Percentiles rank a stretch among this genome's conserved stretches.
These are phyloP conservation scores for Montifringilla adamsi DNA, from an alignment of 2,113 vertebrate genomes.

Conservation along the genomic window DNA sequence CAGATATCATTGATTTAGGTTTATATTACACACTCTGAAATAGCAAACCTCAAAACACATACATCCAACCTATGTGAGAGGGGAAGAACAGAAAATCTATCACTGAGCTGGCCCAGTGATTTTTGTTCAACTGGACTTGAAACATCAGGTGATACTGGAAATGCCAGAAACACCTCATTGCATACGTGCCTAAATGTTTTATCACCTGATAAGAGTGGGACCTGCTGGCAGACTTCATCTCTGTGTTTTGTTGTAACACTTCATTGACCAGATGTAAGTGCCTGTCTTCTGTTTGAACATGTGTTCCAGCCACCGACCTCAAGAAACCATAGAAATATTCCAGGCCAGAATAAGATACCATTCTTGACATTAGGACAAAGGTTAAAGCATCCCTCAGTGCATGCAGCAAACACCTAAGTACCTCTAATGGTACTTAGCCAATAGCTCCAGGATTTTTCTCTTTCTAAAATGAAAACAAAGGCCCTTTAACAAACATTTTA, in stretches of 20 bases:
- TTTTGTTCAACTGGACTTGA: neutral
- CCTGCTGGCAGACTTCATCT: neutral
- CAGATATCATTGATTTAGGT: neutral
- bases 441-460: neutral
- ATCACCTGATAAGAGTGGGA: neutral
- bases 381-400: neutral
- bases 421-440: neutral
- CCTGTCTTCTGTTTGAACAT: neutral
- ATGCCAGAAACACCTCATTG: neutral
- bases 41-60: neutral
- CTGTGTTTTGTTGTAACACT: neutral
- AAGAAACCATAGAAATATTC: neutral
- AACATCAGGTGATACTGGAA: neutral
- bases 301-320: neutral
- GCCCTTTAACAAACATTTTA: neutral
- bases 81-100: neutral
- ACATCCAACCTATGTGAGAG: neutral
- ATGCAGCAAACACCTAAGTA: accelerated
- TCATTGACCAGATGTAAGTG: neutral
- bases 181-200: neutral
- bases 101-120: neutral
- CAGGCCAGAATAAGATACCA: neutral
- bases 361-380: neutral
- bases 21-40: neutral
- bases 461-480: neutral